Evolutionary conservation across 2,888 invertebrate species (phyloP).

Genomic region (Euclidia mi): DNA sequence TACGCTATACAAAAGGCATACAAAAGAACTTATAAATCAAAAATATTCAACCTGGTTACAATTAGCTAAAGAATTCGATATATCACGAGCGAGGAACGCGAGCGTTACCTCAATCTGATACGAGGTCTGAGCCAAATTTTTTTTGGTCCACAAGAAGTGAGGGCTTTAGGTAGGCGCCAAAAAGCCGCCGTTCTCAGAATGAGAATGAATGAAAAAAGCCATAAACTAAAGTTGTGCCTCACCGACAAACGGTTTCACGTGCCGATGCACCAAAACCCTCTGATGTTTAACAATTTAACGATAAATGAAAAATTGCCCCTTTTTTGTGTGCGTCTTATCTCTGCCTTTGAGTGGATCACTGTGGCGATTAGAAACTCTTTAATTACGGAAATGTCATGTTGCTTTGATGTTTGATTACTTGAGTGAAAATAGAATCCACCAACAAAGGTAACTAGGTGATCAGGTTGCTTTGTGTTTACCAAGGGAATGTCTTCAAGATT

Average conservation of each 20-base stretch:
- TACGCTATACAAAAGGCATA: background rate
- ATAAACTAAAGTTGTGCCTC: slow-evolving; percentile 72
- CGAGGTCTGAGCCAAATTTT: slow-evolving; percentile 69
- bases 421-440: slow-evolving; percentile 31
- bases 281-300: slow-evolving; percentile 76
- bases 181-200: slow-evolving; percentile 86
- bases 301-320: slow-evolving; percentile 64
- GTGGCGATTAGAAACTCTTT: slow-evolving; percentile 52
- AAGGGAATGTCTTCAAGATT: slow-evolving; percentile 2
- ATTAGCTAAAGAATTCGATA: slow-evolving; percentile 18
- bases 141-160: slow-evolving; percentile 60
- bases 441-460: slow-evolving; percentile 16
- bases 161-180: slow-evolving; percentile 82
- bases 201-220: slow-evolving; percentile 83
- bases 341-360: slow-evolving; percentile 54
- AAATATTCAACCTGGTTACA: slow-evolving; percentile 14
- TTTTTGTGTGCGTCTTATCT: slow-evolving; percentile 69
- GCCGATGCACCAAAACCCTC: slow-evolving; percentile 81
- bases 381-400: slow-evolving; percentile 53
- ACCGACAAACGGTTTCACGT: slow-evolving; percentile 86
- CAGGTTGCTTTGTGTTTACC: slow-evolving; percentile 23
- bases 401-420: slow-evolving; percentile 50
- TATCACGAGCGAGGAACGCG: slow-evolving; percentile 20
- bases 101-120: slow-evolving; percentile 45
- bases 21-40: slow-evolving; percentile 19